These are phyloP conservation scores for Drosophila burlai DNA, from an alignment of 1,140 invertebrate genomes.

Conservation along the genomic window DNA sequence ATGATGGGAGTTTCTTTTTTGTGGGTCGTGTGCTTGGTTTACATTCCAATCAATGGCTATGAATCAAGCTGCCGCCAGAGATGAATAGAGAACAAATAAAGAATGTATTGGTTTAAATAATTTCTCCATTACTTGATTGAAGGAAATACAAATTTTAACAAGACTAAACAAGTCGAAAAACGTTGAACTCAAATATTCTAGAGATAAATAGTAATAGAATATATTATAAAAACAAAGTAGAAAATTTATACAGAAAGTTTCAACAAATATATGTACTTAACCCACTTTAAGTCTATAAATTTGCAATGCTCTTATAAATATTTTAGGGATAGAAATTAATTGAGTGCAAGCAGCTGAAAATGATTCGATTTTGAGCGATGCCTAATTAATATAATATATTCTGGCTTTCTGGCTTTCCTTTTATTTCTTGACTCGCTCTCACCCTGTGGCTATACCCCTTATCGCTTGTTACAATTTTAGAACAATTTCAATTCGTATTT, in stretches of 20 bases:
- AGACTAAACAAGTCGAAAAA: too few species aligned
- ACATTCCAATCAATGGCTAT: not conserved
- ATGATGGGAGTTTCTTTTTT: conserved; percentile 1
- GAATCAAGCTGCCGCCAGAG: conserved; percentile 7
- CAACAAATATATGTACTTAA: too few species aligned
- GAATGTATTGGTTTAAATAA: too few species aligned
- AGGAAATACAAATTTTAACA: too few species aligned
- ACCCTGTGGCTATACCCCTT: conserved; percentile 13
- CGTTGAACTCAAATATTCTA: too few species aligned
- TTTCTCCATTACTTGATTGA: not conserved
- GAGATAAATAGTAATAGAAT: too few species aligned
- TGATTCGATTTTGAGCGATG: not conserved
- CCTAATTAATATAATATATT: not conserved
- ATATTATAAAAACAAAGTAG: too few species aligned
- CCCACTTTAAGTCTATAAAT: too few species aligned
- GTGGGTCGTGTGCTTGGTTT: conserved; percentile 23
- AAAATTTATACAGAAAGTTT: too few species aligned
- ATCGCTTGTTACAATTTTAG: conserved; percentile 51
- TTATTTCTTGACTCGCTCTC: not conserved
- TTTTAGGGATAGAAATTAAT: not conserved
- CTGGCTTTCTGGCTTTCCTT: not conserved
- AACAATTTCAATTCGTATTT: conserved; percentile 50
- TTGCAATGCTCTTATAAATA: too few species aligned
- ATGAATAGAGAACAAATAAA: not conserved
- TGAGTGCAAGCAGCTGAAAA: not conserved